Conservation (phyloP, 2,888 invertebrate genomes). For the Hirudinaria manillensis region DNA sequence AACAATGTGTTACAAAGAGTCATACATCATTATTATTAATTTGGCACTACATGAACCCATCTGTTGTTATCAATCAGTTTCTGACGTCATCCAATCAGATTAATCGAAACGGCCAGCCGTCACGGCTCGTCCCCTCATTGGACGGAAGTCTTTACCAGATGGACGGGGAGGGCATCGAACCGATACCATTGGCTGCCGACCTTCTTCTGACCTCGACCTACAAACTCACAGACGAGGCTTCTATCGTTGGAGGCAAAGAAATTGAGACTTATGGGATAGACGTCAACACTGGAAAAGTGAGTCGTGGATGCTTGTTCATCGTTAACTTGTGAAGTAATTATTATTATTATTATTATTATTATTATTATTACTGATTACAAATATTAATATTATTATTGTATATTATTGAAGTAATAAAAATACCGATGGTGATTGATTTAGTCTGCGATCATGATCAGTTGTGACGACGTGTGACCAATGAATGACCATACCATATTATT, state of each 20-base stretch:
- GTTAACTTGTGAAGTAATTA: neutral
- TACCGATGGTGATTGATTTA: no score
- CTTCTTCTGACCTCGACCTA: conserved; percentile 74
- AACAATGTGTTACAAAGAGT: no score
- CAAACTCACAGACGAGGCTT: conserved; percentile 61
- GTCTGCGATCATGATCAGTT: no score
- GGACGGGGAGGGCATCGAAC: conserved; percentile 79
- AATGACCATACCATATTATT: no score
- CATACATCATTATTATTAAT: no score
- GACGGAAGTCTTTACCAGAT: conserved; percentile 85
- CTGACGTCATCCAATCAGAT: conserved; percentile 41
- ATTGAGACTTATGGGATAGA: conserved; percentile 79
- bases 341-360: no score
- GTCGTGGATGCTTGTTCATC: neutral
- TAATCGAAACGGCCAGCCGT: conserved; percentile 46
- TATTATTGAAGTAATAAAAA: no score
- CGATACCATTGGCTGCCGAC: conserved; percentile 79
- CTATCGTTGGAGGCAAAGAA: conserved; percentile 70
- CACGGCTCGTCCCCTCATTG: conserved; percentile 80
- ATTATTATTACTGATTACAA: neutral
- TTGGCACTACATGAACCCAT: no score
- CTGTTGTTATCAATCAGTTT: neutral
- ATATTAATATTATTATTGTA: no score
- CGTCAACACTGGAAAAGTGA: conserved; percentile 61
- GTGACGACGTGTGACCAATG: no score